Evolutionary conservation across 92 coral and sea anemone species (phyloP), one percentile per base, ranked within the genome.

Genomic region (Epizoanthus rinbou): DNA sequence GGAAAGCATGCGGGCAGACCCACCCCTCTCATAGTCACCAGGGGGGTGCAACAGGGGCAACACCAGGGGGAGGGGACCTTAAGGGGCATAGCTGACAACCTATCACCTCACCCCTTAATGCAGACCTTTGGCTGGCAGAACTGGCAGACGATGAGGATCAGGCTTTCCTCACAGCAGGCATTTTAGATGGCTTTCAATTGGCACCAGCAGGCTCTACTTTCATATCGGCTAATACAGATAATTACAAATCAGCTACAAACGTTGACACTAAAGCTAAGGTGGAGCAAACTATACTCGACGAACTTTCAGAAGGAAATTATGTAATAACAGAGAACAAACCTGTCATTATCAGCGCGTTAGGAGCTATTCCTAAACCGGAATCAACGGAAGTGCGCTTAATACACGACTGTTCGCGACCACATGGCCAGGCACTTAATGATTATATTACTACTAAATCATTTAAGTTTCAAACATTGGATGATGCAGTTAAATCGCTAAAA

Each of bases 1-100:
- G 37, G 53, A 73, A 50, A 15, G 79, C 25, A 57, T 72, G 59
- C 33, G 52, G 76, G 58, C 76, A 37, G 43, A 37, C 43, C 6
- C 43, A 37, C 43, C 43, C 43, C 6, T 1, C 43, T 3, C 43
- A 37, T 37, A 37, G 43, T 3, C 43, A 37, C 43, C 43, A 43
- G 35, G 76, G 76, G 52, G 76, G 76, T 28, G 31, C 31, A 28
- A 28, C 31, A 28, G 31, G 31, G 31, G 31, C 31, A 28, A 28
- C 31, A 28, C 31, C 31, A 28, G 31, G 31, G 31, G 31, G 31
- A 28, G 31, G 31, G 2, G 31, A 28, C 76, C 76, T 59, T 53
- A 72, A 72, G 35, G 76, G 43, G 43, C 5, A 37, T 6, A 37
- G 6, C 6, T 37, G 43, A 37, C 43, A 37, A 37, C 43, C 43